Conservation (phyloP, 53 echinoderm and acorn worm genomes). For the Pentamera pediparva region DNA sequence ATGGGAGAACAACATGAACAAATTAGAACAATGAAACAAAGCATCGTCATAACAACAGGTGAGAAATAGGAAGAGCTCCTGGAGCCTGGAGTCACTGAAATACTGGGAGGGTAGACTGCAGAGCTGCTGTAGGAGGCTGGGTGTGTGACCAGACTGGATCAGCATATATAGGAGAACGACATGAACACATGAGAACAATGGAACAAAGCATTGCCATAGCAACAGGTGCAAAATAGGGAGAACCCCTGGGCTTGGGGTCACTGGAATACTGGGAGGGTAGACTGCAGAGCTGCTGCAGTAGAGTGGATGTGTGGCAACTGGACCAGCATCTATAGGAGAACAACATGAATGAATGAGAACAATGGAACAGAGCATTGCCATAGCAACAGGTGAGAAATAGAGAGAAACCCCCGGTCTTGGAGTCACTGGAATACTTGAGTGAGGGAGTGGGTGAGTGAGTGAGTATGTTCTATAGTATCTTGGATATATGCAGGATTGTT, state of each 20-base stretch:
- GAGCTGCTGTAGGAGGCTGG: slow-evolving; percentile 92
- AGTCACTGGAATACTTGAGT: slow-evolving; percentile 97
- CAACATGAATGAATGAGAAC: neutral
- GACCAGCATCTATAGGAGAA: slow-evolving; percentile 40
- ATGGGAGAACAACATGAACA: neutral
- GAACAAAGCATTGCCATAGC: neutral
- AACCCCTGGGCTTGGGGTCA: slow-evolving; percentile 67
- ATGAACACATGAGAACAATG: neutral
- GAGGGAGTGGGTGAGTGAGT: no score
- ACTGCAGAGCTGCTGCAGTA: slow-evolving; percentile 93
- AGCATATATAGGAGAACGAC: slow-evolving; percentile 28
- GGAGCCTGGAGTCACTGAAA: slow-evolving; percentile 87
- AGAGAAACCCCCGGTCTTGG: slow-evolving; percentile 56
- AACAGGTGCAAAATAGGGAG: slow-evolving; percentile 30
- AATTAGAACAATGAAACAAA: neutral
- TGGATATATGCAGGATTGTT: no score
- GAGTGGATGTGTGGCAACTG: slow-evolving; percentile 76
- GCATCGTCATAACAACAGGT: neutral
- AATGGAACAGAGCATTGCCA: neutral
- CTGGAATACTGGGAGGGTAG: slow-evolving; percentile 99
- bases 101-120: slow-evolving; percentile 97
- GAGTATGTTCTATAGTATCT: no score
- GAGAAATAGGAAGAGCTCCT: slow-evolving; percentile 57
- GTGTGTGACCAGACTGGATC: slow-evolving; percentile 67
- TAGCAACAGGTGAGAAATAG: slow-evolving; percentile 24